Evolutionary conservation across 1,140 invertebrate genomes (phyloP).

Genomic region (Drosophila prosaltans): DNA sequence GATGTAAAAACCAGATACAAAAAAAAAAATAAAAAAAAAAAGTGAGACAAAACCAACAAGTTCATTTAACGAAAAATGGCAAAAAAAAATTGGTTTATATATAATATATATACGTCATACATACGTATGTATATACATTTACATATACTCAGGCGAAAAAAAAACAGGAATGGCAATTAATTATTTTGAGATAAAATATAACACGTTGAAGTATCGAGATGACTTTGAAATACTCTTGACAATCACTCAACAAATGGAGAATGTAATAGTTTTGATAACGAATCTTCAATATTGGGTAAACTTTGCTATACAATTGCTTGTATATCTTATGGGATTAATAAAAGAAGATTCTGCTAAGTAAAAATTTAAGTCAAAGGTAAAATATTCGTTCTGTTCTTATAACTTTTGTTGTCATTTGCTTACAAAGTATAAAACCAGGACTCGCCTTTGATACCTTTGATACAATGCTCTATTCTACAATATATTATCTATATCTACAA

Average conservation of each 20-base stretch:
- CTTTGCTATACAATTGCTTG: too few species aligned
- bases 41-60: slow-evolving; percentile 46
- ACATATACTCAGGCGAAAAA: slow-evolving; percentile 19
- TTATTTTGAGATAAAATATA: slow-evolving; percentile 61
- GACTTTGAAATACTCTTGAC: slow-evolving; percentile 23
- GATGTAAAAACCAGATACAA: not conserved
- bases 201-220: not conserved
- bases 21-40: slow-evolving; percentile 26
- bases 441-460: too few species aligned
- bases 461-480: too few species aligned
- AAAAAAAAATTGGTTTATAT: slow-evolving; percentile 22
- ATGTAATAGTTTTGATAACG: not conserved
- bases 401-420: too few species aligned
- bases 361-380: too few species aligned
- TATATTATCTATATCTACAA: too few species aligned
- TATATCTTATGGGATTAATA: too few species aligned
- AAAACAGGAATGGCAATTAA: slow-evolving; percentile 65
- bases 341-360: too few species aligned
- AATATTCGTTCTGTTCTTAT: too few species aligned
- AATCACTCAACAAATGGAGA: too few species aligned
- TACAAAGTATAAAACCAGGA: too few species aligned
- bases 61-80: slow-evolving; percentile 50
- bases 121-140: not conserved
- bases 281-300: too few species aligned
- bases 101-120: not conserved